Base-by-base conservation (phyloP, 2,797 vertebrate species). In the Borostomias antarcticus region DNA sequence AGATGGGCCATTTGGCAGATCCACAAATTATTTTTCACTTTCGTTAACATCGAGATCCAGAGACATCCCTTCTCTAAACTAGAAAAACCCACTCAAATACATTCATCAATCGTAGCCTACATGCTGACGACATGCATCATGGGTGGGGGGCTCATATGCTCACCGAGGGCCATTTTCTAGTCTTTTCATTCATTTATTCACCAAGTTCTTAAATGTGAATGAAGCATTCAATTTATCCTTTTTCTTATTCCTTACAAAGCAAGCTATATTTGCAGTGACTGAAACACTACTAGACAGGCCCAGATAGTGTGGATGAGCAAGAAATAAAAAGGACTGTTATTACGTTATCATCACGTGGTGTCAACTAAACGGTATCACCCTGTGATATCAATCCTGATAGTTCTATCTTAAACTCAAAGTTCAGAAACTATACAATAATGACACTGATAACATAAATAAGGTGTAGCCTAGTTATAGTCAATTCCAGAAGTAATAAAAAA, bases 321-420 rank as follows among this genome's bases (percentile, higher is more conserved):
- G 17, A 57, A 62, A 59, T 60, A 5, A 2, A 28, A 61, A 32
- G n/a, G n/a, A 45, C 17, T 1, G 13, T 8, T 58, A 72, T 56
- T 29, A 66, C 58, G 35, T 68, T 45, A 43, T 52, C 30, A 25
- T 69, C 52, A 43, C 60, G 59, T 29, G 58, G 40, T 58, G 62
- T 58, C 58, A 70, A 32, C 56, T 1, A 26, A 45, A 13, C 40
- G 11, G 21, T 60, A 63, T 58, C 8, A 29, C n/a, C n/a, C n/a
- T 50, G 65, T 72, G 66, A 84, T 47, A 17, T 9, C 21, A 56
- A 25, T 62, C 65, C 11, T 21, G 30, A 59, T 17, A 35, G 1
- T 1, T 53, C 68, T 64, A 63, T 28, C 72, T 72, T 75, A 62
- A 58, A 54, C 69, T 73, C 78, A 81, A 68, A 70, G 80, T 81